phyloP scores from a whole-genome alignment of 2,113 vertebrate species.

The Lepisosteus oculatus region DNA sequence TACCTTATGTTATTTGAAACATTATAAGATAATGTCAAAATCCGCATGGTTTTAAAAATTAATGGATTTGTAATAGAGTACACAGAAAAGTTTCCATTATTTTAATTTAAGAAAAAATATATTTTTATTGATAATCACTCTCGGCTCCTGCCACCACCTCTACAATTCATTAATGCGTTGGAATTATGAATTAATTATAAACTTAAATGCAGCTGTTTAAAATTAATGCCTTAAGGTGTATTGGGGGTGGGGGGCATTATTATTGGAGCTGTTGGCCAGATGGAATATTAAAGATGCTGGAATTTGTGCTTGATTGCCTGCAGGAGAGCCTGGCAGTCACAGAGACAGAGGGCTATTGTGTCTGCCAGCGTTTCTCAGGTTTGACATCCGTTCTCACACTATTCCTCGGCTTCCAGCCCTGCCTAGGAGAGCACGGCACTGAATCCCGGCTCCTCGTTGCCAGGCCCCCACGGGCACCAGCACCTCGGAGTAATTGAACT shows the following conservation, averaged over 20 bases:
- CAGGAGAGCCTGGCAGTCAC: slow-evolving; percentile 5
- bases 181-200: slow-evolving; percentile 15
- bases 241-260: neutral
- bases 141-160: neutral
- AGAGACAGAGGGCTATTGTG: slow-evolving; percentile 13
- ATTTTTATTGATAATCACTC: slow-evolving; percentile 1
- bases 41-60: too few relatives aligned
- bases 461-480: too few relatives aligned
- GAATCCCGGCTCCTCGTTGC: too few relatives aligned
- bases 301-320: slow-evolving; percentile 1
- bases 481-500: neutral
- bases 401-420: slow-evolving; percentile 20
- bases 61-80: too few relatives aligned
- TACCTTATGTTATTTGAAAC: too few relatives aligned
- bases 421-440: slow-evolving; percentile 2
- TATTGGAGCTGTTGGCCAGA: slow-evolving; percentile 1
- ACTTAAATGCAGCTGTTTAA: slow-evolving; percentile 7
- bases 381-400: slow-evolving; percentile 25
- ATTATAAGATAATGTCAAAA: too few relatives aligned
- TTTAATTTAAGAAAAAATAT: too few relatives aligned
- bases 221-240: neutral
- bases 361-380: slow-evolving; percentile 7
- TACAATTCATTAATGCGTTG: slow-evolving; percentile 5
- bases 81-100: too few relatives aligned
- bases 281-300: slow-evolving; percentile 12